These are phyloP conservation scores for Recurvirostra avosetta DNA, from an alignment of 2,113 vertebrate genomes.

Conservation along the genomic window DNA sequence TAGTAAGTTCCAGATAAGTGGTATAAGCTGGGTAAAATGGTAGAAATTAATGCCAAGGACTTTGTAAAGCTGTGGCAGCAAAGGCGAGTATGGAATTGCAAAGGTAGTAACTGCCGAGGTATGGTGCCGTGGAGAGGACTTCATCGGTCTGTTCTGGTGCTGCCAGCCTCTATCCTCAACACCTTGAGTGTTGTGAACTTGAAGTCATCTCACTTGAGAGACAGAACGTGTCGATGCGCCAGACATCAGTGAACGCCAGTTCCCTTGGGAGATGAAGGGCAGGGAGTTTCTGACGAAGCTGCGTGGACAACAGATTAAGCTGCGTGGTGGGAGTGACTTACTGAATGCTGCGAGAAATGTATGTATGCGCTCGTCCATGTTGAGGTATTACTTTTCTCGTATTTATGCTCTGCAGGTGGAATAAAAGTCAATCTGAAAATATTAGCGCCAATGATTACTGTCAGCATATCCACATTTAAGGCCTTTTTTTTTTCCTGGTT, in stretches of 20 bases:
- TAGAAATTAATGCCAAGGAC: neutral
- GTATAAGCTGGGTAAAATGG: neutral
- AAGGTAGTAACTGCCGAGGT: neutral
- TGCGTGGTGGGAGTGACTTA: neutral
- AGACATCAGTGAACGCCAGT: neutral
- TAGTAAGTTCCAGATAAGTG: neutral
- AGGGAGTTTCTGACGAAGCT: neutral
- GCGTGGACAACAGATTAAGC: neutral
- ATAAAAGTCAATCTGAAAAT: neutral
- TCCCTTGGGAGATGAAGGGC: neutral
- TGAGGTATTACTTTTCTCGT: neutral
- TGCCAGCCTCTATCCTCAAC: neutral
- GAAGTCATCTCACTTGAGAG: neutral
- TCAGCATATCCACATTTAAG: neutral
- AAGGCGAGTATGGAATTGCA: neutral
- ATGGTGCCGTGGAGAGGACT: accelerated
- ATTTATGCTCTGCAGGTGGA: neutral
- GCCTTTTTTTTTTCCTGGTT: neutral
- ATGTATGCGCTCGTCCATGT: accelerated
- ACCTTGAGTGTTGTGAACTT: neutral
- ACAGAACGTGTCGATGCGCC: too few species aligned
- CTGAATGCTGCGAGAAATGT: neutral
- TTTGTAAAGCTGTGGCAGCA: neutral
- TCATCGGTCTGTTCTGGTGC: neutral
- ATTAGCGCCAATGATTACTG: neutral